Evolutionary conservation across 2,113 vertebrate species (phyloP), one percentile per base, ranked within the genome.

Genomic region (Butorides virescens): DNA sequence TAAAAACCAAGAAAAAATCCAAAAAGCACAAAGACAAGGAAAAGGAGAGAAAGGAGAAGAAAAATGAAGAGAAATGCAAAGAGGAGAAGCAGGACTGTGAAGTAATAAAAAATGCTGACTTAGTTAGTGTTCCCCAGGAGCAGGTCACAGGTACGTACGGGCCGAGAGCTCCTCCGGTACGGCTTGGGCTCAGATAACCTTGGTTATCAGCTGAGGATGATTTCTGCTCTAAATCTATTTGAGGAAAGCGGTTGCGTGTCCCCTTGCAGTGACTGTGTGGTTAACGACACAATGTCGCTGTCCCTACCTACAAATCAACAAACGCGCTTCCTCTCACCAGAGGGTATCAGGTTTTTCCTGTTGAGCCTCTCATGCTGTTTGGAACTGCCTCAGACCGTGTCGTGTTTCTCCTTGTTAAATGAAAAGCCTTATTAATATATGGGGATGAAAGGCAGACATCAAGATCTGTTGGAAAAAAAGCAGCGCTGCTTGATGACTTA

Each of bases 21-120:
- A 99, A 99, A 98, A 99, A 99, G 97, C 99, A 99, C 98, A 99
- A 99, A 98, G 99, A 99, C 98, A 99, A 99, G 96, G 99, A 99
- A 90, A 99, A 99, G 71, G 99, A 99, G 63, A 98, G 98, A 95
- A 99, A 98, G 97, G 99, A 98, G 86, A 97, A 97, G 96, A 97
- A 97, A 8, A 82, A 62, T 5, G 98, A 98, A 87, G 97, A 96
- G 78, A 97, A 95, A 42, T 97, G 87, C 80, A 97, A 91, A 61
- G 97, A 98, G 76, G 97, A 92, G 34, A 98, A 97, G 42, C 96
- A 97, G 68, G 93, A 97, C 90, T 98, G 97, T 90, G 97, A 97
- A 62, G 96, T 97, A 59, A 95, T 97, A 59, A 97, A 87, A 78
- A 97, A 77, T 19, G 97, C 97, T 66, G 97, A 92, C 59, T 97